phyloP scores from a whole-genome alignment of 2,888 invertebrate genomes.

The Lasiommata megera region DNA sequence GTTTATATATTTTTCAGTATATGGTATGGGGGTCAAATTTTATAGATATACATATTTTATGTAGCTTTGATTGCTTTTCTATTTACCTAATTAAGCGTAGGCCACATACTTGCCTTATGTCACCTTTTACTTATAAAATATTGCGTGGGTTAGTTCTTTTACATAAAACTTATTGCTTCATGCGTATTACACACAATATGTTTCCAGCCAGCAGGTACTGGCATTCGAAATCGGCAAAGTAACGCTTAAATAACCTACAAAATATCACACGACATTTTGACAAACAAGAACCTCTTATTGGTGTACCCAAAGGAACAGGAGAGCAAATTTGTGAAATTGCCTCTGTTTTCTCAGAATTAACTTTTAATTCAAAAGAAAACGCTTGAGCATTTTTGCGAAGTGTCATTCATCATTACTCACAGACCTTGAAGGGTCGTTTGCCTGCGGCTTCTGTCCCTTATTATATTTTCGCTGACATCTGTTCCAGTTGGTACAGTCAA shows the following conservation, averaged over 20 bases:
- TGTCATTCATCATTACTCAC: constrained; percentile 25
- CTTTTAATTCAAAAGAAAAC: constrained; percentile 17
- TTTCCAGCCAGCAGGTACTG: too few relatives aligned
- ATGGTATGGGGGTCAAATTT: not conserved
- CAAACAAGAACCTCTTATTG: too few relatives aligned
- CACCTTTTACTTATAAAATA: too few relatives aligned
- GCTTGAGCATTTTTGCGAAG: not conserved
- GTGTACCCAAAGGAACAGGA: too few relatives aligned
- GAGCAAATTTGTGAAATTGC: not conserved
- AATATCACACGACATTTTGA: too few relatives aligned
- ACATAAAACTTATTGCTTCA: too few relatives aligned
- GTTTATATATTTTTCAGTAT: not conserved
- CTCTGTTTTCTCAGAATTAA: not conserved
- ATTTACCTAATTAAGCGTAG: too few relatives aligned
- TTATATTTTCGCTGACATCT: constrained; percentile 57
- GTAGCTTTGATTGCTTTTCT: not conserved
- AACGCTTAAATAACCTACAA: too few relatives aligned
- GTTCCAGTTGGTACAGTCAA: constrained; percentile 26
- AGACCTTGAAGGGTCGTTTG: constrained; percentile 25
- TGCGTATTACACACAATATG: too few relatives aligned
- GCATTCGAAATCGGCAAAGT: too few relatives aligned
- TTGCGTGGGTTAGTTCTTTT: too few relatives aligned
- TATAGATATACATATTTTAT: not conserved
- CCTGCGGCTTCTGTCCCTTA: constrained; percentile 45
- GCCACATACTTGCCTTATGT: too few relatives aligned